These are phyloP conservation scores for Halcyon badia DNA, from an alignment of 2,797 vertebrate genomes.

Conservation along the genomic window DNA sequence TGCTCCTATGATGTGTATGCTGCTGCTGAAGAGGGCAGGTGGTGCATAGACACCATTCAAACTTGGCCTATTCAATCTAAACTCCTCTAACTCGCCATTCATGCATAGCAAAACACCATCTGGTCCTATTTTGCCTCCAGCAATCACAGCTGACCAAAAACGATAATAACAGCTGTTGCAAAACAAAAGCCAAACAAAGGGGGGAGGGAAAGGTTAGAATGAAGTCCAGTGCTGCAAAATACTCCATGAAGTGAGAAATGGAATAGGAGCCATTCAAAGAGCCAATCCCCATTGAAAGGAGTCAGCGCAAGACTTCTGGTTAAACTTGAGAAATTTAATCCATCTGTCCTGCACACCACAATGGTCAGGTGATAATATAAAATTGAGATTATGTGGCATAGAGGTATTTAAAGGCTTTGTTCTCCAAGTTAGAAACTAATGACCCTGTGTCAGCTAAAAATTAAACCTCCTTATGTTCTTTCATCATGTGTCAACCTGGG, in stretches of 20 bases:
- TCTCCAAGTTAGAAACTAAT: constrained; percentile 82
- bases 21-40: constrained; percentile 96
- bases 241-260: constrained; percentile 86
- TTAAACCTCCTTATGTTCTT: constrained; percentile 79
- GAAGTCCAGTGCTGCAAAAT: constrained; percentile 90
- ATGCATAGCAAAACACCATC: constrained; percentile 99
- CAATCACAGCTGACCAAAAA: constrained; percentile 99
- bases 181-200: constrained; percentile 98
- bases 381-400: constrained; percentile 82
- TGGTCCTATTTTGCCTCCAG: constrained; percentile 99
- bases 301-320: constrained; percentile 79
- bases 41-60: constrained; percentile 99
- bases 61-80: constrained; percentile 98
- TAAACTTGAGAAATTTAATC: constrained; percentile 86
- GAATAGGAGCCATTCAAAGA: constrained; percentile 84
- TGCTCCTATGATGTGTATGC: constrained; percentile 88
- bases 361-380: constrained; percentile 84
- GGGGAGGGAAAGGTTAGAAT: constrained; percentile 93
- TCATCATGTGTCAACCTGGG: constrained; percentile 72
- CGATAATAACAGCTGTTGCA: constrained; percentile 99
- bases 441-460: constrained; percentile 83
- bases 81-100: constrained; percentile 99
- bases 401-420: constrained; percentile 82
- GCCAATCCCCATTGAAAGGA: constrained; percentile 76
- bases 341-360: constrained; percentile 79